phyloP scores from a whole-genome alignment of 2,888 invertebrate genomes.

The Diaprepes abbreviatus region DNA sequence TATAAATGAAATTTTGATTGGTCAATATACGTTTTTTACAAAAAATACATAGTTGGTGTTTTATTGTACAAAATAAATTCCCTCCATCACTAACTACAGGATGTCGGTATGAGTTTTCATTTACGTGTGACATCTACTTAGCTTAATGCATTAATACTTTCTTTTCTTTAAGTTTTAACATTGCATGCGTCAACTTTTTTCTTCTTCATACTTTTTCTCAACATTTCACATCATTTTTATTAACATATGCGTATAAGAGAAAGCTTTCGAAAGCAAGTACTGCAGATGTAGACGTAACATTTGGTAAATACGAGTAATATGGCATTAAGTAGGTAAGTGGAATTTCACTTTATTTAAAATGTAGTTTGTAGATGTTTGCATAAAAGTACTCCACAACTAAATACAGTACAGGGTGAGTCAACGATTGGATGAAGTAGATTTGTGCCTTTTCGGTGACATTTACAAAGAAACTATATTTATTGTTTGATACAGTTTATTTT shows the following conservation, averaged over 20 bases:
- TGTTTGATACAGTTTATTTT: too few relatives aligned
- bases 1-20: background rate
- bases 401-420: too few relatives aligned
- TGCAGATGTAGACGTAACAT: background rate
- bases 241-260: background rate
- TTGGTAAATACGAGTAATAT: background rate
- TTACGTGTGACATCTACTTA: constrained; percentile 66
- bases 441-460: too few relatives aligned
- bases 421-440: too few relatives aligned
- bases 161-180: constrained; percentile 15
- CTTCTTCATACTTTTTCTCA: background rate
- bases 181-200: constrained; percentile 10
- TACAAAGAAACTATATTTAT: too few relatives aligned
- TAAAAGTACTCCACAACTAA: background rate
- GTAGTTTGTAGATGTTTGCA: background rate
- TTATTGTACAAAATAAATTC: constrained; percentile 33
- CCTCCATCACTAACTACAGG: constrained; percentile 16
- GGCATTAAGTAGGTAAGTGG: constrained; percentile 3
- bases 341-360: background rate
- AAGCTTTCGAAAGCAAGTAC: background rate
- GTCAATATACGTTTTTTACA: constrained; percentile 23
- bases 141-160: constrained; percentile 53
- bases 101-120: constrained; percentile 42
- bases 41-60: constrained; percentile 34
- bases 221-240: background rate